Conservation (phyloP, 2,888 invertebrate genomes). For the Shargacucullia verbasci region DNA sequence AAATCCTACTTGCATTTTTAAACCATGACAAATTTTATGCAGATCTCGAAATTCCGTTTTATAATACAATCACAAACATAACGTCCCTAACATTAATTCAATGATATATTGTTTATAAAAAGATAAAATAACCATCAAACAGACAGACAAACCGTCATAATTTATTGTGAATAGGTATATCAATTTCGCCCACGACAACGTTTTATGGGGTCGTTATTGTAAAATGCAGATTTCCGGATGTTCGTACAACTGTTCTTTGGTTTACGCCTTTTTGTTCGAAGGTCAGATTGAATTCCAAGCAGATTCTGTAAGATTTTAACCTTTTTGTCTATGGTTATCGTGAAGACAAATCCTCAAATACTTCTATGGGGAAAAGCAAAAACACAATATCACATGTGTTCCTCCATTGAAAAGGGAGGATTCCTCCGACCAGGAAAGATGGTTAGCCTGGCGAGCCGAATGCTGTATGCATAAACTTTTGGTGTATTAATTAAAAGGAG, state of each 20-base stretch:
- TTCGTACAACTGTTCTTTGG: conserved; percentile 6
- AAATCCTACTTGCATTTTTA: conserved; percentile 10
- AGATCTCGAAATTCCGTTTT: conserved; percentile 15
- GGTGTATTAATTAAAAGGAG: too few species aligned
- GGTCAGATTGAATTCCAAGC: too few species aligned
- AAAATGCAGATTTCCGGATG: conserved; percentile 20
- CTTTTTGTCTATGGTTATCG: too few species aligned
- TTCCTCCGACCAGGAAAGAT: too few species aligned
- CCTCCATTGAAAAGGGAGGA: too few species aligned
- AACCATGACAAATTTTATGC: conserved; percentile 23
- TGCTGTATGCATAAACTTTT: too few species aligned
- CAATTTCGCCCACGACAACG: conserved; percentile 46
- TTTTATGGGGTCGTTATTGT: conserved; percentile 34
- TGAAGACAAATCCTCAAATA: too few species aligned
- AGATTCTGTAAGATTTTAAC: too few species aligned
- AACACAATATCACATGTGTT: too few species aligned
- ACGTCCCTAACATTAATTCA: conserved; percentile 30
- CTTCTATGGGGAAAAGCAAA: too few species aligned
- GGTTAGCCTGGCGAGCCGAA: too few species aligned
- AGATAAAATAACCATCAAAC: conserved; percentile 29
- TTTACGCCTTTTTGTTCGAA: too few species aligned
- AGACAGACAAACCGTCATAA: conserved; percentile 18
- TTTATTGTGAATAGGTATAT: conserved; percentile 39
- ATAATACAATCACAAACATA: conserved; percentile 1
- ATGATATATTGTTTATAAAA: conserved; percentile 48